Conservation (phyloP, 2,113 vertebrate genomes). For the Sinocyclocheilus maitianheensis region DNA sequence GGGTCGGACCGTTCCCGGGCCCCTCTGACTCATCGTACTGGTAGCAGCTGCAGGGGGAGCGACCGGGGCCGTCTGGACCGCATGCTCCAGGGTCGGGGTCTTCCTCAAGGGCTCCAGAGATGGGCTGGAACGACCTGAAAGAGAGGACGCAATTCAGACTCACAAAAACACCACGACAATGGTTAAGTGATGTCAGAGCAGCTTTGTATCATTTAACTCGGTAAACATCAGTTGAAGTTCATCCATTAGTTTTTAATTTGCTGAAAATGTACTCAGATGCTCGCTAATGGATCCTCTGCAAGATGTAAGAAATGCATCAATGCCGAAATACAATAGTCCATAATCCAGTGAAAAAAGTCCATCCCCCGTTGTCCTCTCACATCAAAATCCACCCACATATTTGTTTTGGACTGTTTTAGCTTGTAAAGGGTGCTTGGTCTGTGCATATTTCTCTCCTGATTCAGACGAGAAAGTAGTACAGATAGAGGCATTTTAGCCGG, state of each 20-base stretch:
- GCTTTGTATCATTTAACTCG: background rate
- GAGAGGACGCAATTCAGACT: constrained; percentile 36
- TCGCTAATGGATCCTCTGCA: background rate
- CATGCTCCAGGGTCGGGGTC: constrained; percentile 82
- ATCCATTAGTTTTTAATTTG: background rate
- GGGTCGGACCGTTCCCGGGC: constrained; percentile 77
- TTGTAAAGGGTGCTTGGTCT: too few species aligned
- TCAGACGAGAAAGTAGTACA: background rate
- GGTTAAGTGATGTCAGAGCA: background rate
- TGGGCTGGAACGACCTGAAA: constrained; percentile 83
- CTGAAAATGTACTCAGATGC: too few species aligned
- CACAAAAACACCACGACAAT: background rate
- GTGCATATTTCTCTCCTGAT: background rate
- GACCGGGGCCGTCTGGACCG: constrained; percentile 80
- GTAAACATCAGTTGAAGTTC: background rate
- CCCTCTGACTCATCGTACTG: constrained; percentile 83
- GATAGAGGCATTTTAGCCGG: background rate
- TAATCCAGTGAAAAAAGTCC: background rate
- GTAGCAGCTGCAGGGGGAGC: constrained; percentile 64
- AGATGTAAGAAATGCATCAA: background rate
- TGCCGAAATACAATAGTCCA: background rate
- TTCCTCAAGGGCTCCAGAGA: constrained; percentile 83
- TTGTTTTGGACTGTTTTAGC: background rate
- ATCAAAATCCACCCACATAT: background rate
- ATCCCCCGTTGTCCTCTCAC: too few species aligned